These are phyloP conservation scores for Adela reaumurella DNA, from an alignment of 2,888 invertebrate species.

Conservation along the genomic window DNA sequence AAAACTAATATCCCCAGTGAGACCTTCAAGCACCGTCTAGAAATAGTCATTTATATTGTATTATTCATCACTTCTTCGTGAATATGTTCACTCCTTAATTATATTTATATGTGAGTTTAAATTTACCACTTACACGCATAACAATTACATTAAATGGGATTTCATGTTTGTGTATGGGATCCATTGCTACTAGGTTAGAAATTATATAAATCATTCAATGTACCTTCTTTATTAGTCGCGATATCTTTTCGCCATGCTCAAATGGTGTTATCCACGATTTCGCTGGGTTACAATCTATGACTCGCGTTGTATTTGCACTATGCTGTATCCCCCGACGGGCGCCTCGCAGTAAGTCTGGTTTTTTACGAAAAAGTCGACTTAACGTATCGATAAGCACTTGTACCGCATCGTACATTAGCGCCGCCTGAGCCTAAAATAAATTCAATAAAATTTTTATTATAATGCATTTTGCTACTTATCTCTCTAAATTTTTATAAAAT, in stretches of 20 bases:
- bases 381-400: constrained; percentile 87
- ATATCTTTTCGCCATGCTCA: constrained; percentile 90
- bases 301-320: constrained; percentile 67
- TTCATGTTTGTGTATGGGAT: no score
- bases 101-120: no score
- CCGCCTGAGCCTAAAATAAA: constrained; percentile 75
- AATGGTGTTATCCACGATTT: constrained; percentile 84
- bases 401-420: constrained; percentile 91
- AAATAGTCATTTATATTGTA: no score
- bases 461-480: constrained; percentile 1
- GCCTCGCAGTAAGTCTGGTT: constrained; percentile 70
- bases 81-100: no score
- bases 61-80: no score
- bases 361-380: constrained; percentile 74
- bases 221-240: constrained; percentile 79
- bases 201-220: no score
- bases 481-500: neutral
- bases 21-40: constrained; percentile 87
- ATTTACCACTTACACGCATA: no score
- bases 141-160: no score
- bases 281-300: constrained; percentile 82
- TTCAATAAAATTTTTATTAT: neutral
- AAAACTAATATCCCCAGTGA: constrained; percentile 88
- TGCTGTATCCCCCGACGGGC: no score
- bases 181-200: no score